These are phyloP conservation scores for Hephaestus fuliginosus DNA, from an alignment of 2,797 vertebrate genomes.

Conservation along the genomic window DNA sequence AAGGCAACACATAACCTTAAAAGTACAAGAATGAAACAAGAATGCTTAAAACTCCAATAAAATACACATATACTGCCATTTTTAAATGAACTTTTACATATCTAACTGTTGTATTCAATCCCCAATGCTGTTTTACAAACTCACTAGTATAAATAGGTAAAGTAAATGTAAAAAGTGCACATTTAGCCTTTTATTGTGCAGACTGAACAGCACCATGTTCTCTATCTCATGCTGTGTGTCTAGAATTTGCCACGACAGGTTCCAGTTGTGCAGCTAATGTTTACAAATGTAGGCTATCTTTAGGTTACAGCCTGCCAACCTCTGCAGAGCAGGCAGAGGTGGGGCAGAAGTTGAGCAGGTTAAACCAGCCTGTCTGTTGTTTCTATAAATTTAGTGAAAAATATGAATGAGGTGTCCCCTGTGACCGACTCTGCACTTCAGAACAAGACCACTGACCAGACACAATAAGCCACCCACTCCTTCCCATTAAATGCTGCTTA, in stretches of 20 bases:
- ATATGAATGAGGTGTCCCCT: slow-evolving; percentile 4
- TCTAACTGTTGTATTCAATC: not conserved
- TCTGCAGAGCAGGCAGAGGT: slow-evolving; percentile 31
- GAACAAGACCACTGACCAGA: not conserved
- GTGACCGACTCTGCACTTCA: not conserved
- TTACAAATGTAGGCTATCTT: slow-evolving; percentile 25
- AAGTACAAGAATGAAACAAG: no score
- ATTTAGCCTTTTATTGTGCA: not conserved
- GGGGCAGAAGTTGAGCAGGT: slow-evolving; percentile 56
- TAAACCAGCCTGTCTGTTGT: slow-evolving; percentile 43
- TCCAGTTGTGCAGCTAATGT: not conserved
- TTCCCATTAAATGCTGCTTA: not conserved
- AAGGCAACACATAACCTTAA: not conserved
- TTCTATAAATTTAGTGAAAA: slow-evolving; percentile 18
- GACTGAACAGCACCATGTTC: not conserved
- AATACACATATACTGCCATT: not conserved
- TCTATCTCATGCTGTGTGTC: not conserved
- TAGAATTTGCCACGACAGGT: no score
- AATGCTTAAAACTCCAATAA: no score
- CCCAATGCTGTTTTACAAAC: not conserved
- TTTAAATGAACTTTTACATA: not conserved
- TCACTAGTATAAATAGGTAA: not conserved
- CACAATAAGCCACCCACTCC: not conserved
- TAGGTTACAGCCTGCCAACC: not conserved
- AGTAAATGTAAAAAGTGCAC: not conserved